phyloP scores from a whole-genome alignment of 2,888 invertebrate species.

The Eurytoma adleriae region DNA sequence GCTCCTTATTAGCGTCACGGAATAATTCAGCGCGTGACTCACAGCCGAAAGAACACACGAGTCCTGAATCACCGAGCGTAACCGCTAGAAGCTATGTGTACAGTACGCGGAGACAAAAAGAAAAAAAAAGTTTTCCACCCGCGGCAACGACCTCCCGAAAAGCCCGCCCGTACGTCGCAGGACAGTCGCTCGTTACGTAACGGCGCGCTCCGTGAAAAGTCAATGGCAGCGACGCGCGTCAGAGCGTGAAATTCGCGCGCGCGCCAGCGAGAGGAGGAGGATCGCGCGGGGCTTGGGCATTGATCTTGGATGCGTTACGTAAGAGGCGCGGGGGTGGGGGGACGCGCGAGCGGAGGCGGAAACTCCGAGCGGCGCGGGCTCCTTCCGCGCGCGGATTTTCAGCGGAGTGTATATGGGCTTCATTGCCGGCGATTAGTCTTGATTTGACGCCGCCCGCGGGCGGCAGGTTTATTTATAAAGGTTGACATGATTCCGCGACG shows the following conservation, averaged over 20 bases:
- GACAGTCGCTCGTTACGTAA: background rate
- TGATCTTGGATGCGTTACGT: slow-evolving; percentile 57
- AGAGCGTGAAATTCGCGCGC: slow-evolving; percentile 60
- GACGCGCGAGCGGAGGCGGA: background rate
- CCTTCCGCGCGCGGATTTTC: slow-evolving; percentile 3
- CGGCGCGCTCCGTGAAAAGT: slow-evolving; percentile 43
- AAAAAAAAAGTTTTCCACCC: no score
- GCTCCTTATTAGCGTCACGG: no score
- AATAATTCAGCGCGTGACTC: no score
- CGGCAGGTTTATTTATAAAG: no score
- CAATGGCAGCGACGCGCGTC: slow-evolving; percentile 49
- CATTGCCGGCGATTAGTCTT: no score
- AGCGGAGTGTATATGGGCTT: no score
- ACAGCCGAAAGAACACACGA: no score
- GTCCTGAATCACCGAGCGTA: no score
- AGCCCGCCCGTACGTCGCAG: background rate
- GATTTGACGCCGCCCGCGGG: no score
- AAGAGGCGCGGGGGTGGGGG: slow-evolving; percentile 11
- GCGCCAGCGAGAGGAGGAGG: slow-evolving; percentile 2
- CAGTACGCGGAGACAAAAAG: no score
- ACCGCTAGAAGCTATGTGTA: no score
- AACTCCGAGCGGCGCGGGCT: background rate
- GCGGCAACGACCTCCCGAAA: slow-evolving; percentile 7
- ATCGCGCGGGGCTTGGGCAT: slow-evolving; percentile 47
- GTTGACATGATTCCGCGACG: no score